Evolutionary conservation across 1,140 invertebrate genomes (phyloP).

Genomic region (Dolichoris vasculosae): DNA sequence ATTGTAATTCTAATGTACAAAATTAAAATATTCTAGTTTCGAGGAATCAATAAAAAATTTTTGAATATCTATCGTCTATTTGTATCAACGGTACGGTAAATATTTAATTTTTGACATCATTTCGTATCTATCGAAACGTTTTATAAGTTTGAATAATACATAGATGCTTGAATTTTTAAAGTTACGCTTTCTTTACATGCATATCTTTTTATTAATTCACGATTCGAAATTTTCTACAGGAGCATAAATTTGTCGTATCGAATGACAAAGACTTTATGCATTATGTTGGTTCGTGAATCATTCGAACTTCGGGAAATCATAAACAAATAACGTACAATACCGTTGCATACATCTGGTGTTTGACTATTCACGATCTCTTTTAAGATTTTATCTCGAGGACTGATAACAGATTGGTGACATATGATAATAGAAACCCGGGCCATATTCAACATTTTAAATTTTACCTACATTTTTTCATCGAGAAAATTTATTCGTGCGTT

Average conservation of each 20-base stretch:
- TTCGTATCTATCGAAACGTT: no score
- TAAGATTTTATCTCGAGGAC: background rate
- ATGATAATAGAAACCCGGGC: background rate
- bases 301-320: background rate
- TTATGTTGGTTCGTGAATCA: background rate
- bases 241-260: background rate
- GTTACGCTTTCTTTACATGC: no score
- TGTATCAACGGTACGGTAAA: no score
- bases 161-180: no score
- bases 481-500: background rate
- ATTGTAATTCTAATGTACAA: no score
- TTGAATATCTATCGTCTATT: no score
- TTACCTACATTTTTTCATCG: background rate
- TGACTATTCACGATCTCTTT: background rate
- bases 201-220: no score
- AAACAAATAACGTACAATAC: background rate
- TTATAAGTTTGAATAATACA: no score
- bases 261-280: background rate
- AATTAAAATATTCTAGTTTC: no score
- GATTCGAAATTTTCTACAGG: no score
- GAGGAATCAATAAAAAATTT: no score
- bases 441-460: background rate
- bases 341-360: background rate
- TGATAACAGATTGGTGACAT: conserved; percentile 1
- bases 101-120: no score